Evolutionary conservation across 2,888 invertebrate species (phyloP).

Genomic region (Amblyjoppa fuscipennis): DNA sequence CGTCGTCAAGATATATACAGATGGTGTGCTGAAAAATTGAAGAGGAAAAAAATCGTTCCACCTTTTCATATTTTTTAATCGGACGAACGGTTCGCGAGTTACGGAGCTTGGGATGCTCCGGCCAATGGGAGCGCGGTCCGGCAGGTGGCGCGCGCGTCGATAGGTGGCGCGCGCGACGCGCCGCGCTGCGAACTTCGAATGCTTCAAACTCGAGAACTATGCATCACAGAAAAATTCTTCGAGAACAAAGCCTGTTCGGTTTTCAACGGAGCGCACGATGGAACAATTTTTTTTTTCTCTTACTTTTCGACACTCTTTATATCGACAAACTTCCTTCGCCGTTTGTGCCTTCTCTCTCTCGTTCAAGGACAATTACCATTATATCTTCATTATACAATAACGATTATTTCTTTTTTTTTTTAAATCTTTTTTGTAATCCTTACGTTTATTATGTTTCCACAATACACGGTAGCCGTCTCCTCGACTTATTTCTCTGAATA

Average conservation of each 20-base stretch:
- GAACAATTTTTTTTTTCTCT: slow-evolving; percentile 30
- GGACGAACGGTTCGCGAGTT: neutral
- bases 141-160: neutral
- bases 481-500: slow-evolving; percentile 18
- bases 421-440: slow-evolving; percentile 52
- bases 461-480: neutral
- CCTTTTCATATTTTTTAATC: neutral
- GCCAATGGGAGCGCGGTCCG: neutral
- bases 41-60: slow-evolving; percentile 1
- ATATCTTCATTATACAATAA: slow-evolving; percentile 61
- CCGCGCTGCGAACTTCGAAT: neutral
- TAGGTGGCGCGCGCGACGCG: neutral
- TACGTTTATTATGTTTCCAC: slow-evolving; percentile 45
- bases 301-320: neutral
- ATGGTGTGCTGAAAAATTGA: slow-evolving; percentile 27
- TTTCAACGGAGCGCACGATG: slow-evolving; percentile 53
- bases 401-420: slow-evolving; percentile 58
- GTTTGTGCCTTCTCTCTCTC: slow-evolving; percentile 53
- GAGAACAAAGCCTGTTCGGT: neutral
- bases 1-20: slow-evolving; percentile 57
- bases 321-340: slow-evolving; percentile 26
- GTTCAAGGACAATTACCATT: slow-evolving; percentile 63
- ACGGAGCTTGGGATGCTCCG: neutral
- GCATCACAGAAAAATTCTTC: neutral
- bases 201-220: neutral